These are phyloP conservation scores for Haliclystus octoradiatus DNA, from an alignment of 30 jellyfish, hydroid and myxozoan genomes.

Conservation along the genomic window DNA sequence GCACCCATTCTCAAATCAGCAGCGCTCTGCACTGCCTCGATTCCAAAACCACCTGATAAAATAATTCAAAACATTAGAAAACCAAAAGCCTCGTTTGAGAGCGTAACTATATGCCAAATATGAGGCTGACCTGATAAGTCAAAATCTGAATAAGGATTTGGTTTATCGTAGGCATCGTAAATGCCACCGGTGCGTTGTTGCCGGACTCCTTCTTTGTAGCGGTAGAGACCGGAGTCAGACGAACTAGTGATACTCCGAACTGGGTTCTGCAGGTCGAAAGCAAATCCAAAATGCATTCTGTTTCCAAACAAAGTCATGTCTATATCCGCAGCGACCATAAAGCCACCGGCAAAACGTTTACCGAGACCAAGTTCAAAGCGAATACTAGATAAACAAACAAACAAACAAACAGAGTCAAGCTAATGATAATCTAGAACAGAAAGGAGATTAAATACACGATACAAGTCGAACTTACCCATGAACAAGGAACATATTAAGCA, in stretches of 20 bases:
- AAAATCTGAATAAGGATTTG: conserved; percentile 90
- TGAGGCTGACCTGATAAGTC: conserved; percentile 80
- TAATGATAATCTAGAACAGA: background rate
- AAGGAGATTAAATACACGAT: background rate
- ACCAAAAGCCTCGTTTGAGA: background rate
- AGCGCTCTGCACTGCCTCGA: conserved; percentile 76
- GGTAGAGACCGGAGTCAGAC: conserved; percentile 79
- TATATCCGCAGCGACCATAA: conserved; percentile 96
- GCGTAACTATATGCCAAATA: too few species aligned
- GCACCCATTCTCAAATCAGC: conserved; percentile 68
- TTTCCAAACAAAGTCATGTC: conserved; percentile 87
- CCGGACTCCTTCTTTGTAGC: conserved; percentile 73
- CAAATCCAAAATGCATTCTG: conserved; percentile 67
- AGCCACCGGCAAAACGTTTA: conserved; percentile 74
- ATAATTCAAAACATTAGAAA: too few species aligned
- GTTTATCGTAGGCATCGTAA: conserved; percentile 82
- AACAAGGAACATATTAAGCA: conserved; percentile 74
- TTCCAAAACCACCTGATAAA: conserved; percentile 86
- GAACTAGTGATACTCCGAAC: conserved; percentile 63
- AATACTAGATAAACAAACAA: conserved; percentile 18
- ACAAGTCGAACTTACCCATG: conserved; percentile 54
- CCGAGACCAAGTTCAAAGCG: conserved; percentile 96
- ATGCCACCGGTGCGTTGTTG: conserved; percentile 73
- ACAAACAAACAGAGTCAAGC: too few species aligned
- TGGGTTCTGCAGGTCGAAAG: conserved; percentile 57